Evolutionary conservation across 2,888 invertebrate genomes (phyloP), one percentile per base, ranked within the genome.

Genomic region (Leptura quadrifasciata): DNA sequence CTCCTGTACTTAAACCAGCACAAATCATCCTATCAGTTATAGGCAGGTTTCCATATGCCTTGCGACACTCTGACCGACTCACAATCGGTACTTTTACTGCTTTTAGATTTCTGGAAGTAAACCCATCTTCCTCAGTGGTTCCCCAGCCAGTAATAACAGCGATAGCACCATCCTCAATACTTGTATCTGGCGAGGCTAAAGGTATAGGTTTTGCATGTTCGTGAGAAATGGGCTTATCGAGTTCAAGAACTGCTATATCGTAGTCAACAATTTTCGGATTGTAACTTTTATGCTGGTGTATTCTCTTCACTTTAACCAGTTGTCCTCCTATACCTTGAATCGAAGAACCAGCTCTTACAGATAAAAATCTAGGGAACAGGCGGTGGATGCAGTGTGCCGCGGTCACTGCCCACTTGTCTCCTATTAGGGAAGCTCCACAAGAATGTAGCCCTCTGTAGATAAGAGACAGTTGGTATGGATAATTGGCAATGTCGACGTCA

Each of bases 21-120:
- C 92, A 92, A 82, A 92, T 90, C 92, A 92, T 92, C 21, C 90
- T 89, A 0, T 86, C 82, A 0, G 91, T 90, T n/a, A 86, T 80
- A 10, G 35, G 24, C 5, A 10, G 1, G 2, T 21, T 15, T 17
- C 60, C 55, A 20, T 69, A 69, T 1, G 58, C 69, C 20, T 31
- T n/a, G 9, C 57, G 17, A 63, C 79, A 79, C n/a, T 57, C 54
- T 17, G 5, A 55, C 39, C 63, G 72, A 57, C 35, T 69, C 5
- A 77, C 39, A n/a, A 77, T 52, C 2, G 79, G 79, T 35, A 79
- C 80, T 57, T 72, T 21, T 2, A 77, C 76, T 15, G 69, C 65
- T 52, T 79, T 69, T 10, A 80, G 55, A 8, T 72, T 31, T 8
- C 12, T 68, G 1, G 77, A 10, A n/a, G 60, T 5, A 24, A 24